Base-by-base conservation (phyloP, 1,140 invertebrate species). In the Proales similis region DNA sequence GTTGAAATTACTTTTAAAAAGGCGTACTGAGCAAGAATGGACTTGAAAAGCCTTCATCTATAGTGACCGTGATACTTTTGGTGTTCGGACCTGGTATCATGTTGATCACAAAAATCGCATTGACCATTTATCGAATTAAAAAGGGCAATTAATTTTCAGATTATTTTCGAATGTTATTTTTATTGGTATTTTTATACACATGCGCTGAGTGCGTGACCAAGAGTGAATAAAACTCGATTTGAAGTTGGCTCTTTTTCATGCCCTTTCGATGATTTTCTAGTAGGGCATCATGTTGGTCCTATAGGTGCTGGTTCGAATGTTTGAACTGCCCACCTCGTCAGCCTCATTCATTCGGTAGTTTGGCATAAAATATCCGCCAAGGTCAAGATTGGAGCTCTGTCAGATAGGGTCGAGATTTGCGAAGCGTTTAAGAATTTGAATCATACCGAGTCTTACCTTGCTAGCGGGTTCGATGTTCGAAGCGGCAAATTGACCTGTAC, bases 301-400 rank as follows among this genome's bases (percentile, higher is more conserved):
- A 5, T 57, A 24, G 29, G 45, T 57, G 9, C 36, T 29, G 5
- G 33, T 42, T 26, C 51, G 36, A 4, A 42, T 17, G 27, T 38
- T 20, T 9, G 49, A 53, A 29, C n/a, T 26, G 19, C 45, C 51
- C 4, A n/a, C 45, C 45, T 57, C 45, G 9, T 42, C 33, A 24
- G 51, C 45, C 6, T 26, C 36, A 39, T n/a, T n/a, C n/a, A n/a
- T n/a, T n/a, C n/a, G n/a, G n/a, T 57, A 57, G 12, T 57, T 57
- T 12, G 51, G 51, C 38, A 57, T 42, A 42, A 57, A 57, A 26
- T 57, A 57, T 7, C 51, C 51, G 17, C 30, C 36, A 27, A 57
- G 45, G 19, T 57, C 51, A 24, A n/a, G n/a, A n/a, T n/a, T n/a
- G n/a, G n/a, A n/a, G n/a, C n/a, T n/a, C n/a, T n/a, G n/a, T n/a